Evolutionary conservation across 2,113 vertebrate genomes (phyloP).

Genomic region (Sarotherodon lohbergeri): DNA sequence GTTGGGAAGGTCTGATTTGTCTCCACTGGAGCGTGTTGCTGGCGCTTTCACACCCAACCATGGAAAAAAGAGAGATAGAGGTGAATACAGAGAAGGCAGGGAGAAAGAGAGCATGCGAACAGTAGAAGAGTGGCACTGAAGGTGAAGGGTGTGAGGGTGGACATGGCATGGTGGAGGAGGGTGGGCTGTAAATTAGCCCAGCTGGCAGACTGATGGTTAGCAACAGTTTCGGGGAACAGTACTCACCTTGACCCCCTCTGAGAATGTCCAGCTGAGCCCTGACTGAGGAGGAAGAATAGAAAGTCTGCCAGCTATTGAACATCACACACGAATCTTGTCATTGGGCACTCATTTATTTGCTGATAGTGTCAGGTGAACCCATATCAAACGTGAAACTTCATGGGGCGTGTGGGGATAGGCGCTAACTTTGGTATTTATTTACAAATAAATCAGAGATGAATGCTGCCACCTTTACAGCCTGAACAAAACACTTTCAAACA

Average conservation of each 20-base stretch:
- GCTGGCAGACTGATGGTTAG: constrained; percentile 59
- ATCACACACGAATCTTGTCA: not conserved
- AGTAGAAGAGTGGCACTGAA: not conserved
- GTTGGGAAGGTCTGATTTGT: constrained; percentile 66
- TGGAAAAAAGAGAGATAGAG: not conserved
- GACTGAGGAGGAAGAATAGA: not conserved
- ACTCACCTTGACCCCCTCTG: constrained; percentile 66
- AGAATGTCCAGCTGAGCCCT: constrained; percentile 51
- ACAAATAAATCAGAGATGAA: not conserved
- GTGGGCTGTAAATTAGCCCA: constrained; percentile 63
- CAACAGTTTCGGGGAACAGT: constrained; percentile 40
- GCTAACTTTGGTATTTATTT: not conserved
- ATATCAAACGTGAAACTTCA: not conserved
- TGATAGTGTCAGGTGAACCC: not conserved
- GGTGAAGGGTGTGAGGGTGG: not conserved
- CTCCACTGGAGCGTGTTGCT: constrained; percentile 67
- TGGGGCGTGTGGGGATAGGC: not conserved
- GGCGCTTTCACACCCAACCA: constrained; percentile 59
- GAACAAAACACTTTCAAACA: not conserved
- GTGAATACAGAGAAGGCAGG: not conserved
- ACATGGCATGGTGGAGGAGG: constrained; percentile 1
- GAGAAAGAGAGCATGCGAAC: not conserved
- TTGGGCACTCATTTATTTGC: not conserved
- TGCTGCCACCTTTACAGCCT: not conserved
- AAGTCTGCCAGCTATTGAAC: not conserved